A percentile compares a stretch with the other conserved stretches of the same genome.
Conservation (phyloP, 30 jellyfish, hydroid and myxozoan genomes). For the Turritopsis rubra region DNA sequence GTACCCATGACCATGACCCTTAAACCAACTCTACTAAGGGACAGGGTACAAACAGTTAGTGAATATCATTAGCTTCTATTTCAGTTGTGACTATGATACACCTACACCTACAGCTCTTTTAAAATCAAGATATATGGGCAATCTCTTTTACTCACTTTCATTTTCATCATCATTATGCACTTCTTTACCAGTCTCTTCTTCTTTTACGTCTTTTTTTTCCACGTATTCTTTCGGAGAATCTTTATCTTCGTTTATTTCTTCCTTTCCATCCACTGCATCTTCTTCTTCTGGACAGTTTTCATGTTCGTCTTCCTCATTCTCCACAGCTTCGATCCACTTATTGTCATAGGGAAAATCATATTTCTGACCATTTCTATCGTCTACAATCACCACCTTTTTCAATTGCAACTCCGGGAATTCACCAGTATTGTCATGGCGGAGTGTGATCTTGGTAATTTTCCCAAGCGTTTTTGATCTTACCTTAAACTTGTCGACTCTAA, state of each 20-base stretch:
- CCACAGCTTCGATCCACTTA: constrained; percentile 57
- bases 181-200: neutral
- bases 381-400: constrained; percentile 35
- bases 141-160: neutral
- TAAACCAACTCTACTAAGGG: no score
- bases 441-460: constrained; percentile 33
- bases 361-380: neutral
- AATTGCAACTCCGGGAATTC: constrained; percentile 65
- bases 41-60: no score
- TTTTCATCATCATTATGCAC: neutral
- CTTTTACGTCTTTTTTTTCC: neutral
- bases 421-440: constrained; percentile 80
- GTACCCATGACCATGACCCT: no score
- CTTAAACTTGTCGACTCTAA: constrained; percentile 47
- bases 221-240: no score
- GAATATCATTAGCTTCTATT: no score
- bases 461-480: constrained; percentile 49
- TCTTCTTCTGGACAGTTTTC: neutral
- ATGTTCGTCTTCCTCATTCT: constrained; percentile 26
- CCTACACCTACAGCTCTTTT: no score
- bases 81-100: no score
- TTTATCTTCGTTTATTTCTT: neutral
- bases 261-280: neutral
- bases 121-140: no score
- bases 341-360: constrained; percentile 44